Percentiles rank a stretch among this genome's conserved stretches.
Evolutionary conservation across 2,888 invertebrate genomes (phyloP).

Genomic region (Meloe dianella): DNA sequence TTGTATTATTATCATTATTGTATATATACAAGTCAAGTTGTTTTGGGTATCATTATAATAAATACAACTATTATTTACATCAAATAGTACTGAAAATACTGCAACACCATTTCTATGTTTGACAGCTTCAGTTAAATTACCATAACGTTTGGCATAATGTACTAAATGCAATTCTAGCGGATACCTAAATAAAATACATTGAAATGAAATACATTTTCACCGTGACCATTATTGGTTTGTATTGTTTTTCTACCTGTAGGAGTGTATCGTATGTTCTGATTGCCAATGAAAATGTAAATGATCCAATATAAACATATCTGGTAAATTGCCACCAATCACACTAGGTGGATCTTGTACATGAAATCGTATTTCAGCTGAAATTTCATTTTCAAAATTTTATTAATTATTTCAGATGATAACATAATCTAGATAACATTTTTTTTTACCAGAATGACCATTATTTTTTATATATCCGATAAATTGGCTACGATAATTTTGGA

Average conservation of each 20-base stretch:
- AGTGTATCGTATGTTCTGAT: constrained; percentile 80
- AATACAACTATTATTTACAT: too few species aligned
- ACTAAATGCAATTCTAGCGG: constrained; percentile 73
- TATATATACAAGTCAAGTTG: too few species aligned
- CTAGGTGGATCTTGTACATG: constrained; percentile 42
- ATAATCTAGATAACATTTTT: neutral
- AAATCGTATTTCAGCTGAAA: constrained; percentile 53
- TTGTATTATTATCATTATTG: too few species aligned
- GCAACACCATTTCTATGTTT: constrained; percentile 65
- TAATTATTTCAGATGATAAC: too few species aligned
- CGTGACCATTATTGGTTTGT: neutral
- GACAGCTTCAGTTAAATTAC: constrained; percentile 62
- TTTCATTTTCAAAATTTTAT: neutral
- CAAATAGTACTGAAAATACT: constrained; percentile 69
- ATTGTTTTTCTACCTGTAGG: constrained; percentile 52
- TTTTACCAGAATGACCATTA: constrained; percentile 74
- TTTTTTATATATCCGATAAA: constrained; percentile 65
- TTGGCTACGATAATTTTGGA: constrained; percentile 64
- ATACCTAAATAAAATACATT: constrained; percentile 58
- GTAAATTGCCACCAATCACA: constrained; percentile 66
- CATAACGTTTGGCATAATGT: constrained; percentile 64
- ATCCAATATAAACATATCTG: constrained; percentile 66
- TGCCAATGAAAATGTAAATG: constrained; percentile 87
- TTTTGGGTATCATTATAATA: too few species aligned
- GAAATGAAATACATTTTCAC: constrained; percentile 4